Conservation (phyloP, 1,140 invertebrate species). For the Cardiocondyla obscurior region DNA sequence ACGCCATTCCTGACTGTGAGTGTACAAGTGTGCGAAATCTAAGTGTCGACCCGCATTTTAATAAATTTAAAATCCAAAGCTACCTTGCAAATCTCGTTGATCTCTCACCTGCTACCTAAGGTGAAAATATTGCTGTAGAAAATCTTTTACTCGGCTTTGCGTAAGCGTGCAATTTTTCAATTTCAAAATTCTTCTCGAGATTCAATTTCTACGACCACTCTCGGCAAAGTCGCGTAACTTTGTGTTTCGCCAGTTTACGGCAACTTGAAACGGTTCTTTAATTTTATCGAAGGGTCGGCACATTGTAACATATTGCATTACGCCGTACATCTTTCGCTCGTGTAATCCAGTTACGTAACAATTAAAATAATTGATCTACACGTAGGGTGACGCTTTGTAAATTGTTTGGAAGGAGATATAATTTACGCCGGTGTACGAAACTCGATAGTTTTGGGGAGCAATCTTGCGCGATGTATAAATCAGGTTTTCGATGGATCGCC, state of each 20-base stretch:
- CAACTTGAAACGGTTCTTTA: background rate
- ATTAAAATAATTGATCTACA: background rate
- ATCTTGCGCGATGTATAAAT: constrained; percentile 1
- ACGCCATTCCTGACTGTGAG: no score
- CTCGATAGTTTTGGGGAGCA: background rate
- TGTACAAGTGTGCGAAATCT: no score
- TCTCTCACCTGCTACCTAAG: background rate
- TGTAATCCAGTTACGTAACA: background rate
- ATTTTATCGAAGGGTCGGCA: background rate
- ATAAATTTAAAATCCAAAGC: background rate
- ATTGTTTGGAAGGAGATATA: background rate
- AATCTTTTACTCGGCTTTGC: background rate
- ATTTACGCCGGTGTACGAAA: background rate
- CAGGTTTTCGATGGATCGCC: background rate
- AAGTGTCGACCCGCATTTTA: background rate
- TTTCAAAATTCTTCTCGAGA: background rate
- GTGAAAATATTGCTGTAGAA: background rate
- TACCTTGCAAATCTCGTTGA: background rate
- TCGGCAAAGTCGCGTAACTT: background rate
- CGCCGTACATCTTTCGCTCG: no score
- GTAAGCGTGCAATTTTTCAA: background rate
- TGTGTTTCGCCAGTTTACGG: background rate
- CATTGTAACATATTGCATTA: background rate
- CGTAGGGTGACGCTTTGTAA: background rate
- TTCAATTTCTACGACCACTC: background rate